Conservation (phyloP, 2,888 invertebrate genomes). For the Dasysyrphus tricinctus region DNA sequence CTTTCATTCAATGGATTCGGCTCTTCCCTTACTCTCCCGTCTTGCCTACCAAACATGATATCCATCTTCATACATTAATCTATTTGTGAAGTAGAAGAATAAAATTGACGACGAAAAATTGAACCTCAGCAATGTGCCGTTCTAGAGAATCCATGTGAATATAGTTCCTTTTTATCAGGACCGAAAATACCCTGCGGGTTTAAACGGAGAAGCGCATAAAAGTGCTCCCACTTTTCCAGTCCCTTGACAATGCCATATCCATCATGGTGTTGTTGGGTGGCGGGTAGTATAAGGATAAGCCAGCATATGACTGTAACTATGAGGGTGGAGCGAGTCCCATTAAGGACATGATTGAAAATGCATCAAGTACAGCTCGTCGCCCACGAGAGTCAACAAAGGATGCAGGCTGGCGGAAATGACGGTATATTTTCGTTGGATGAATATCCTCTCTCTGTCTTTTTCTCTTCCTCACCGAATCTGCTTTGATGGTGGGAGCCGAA, state of each 20-base stretch:
- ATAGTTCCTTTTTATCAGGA: conserved; percentile 60
- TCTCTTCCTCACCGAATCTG: neutral
- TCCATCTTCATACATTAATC: conserved; percentile 57
- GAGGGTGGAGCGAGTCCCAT: conserved; percentile 34
- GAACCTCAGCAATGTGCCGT: conserved; percentile 59
- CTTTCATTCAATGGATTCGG: conserved; percentile 53
- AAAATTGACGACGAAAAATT: conserved; percentile 61
- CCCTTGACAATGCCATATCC: conserved; percentile 40
- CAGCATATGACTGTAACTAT: conserved; percentile 6
- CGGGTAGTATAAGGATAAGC: conserved; percentile 9
- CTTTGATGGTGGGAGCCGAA: neutral
- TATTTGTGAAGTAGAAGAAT: conserved; percentile 55
- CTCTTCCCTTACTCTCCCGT: neutral
- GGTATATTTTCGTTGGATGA: conserved; percentile 51
- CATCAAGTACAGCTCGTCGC: conserved; percentile 57
- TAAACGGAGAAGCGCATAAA: conserved; percentile 43
- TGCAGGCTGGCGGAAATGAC: conserved; percentile 51
- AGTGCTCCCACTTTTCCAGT: conserved; percentile 46
- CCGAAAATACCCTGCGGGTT: conserved; percentile 59
- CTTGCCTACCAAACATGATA: conserved; percentile 18
- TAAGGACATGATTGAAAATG: conserved; percentile 68
- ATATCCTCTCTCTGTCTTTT: conserved; percentile 12
- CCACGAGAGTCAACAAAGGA: conserved; percentile 49
- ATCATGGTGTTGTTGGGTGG: conserved; percentile 5
- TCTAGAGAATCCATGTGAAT: conserved; percentile 60